A percentile compares a stretch with the other conserved stretches of the same genome.
These are phyloP conservation scores for Erannis defoliaria DNA, from an alignment of 2,888 invertebrate genomes.

Conservation along the genomic window DNA sequence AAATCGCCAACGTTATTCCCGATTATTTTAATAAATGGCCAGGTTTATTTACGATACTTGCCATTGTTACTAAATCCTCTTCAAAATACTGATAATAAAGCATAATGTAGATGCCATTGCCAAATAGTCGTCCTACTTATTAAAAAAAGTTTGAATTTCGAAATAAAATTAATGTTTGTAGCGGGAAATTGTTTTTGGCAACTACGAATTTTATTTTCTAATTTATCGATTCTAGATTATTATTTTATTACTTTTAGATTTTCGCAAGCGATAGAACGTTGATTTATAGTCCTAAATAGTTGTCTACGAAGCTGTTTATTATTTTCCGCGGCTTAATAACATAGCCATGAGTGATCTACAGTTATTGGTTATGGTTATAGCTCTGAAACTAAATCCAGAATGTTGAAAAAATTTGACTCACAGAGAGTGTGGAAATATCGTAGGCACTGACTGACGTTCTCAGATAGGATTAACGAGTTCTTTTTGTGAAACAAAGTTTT, in stretches of 20 bases:
- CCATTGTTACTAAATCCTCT: slow-evolving; percentile 27
- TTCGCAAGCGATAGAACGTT: slow-evolving; percentile 23
- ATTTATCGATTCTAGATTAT: slow-evolving; percentile 5
- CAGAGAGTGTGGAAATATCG: slow-evolving; percentile 17
- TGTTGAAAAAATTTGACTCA: slow-evolving; percentile 23
- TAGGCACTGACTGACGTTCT: too few relatives aligned
- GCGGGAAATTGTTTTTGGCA: slow-evolving; percentile 10
- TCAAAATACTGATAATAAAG: slow-evolving; percentile 21
- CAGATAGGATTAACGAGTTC: background rate
- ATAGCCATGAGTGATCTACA: slow-evolving; percentile 28
- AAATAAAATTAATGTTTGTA: slow-evolving; percentile 4
- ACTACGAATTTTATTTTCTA: slow-evolving; percentile 2
- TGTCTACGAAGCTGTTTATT: slow-evolving; percentile 31
- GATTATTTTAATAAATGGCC: slow-evolving; percentile 22
- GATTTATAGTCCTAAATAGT: slow-evolving; percentile 25
- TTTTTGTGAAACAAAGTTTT: too few relatives aligned
- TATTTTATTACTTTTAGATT: slow-evolving; percentile 22
- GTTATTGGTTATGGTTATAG: slow-evolving; percentile 22
- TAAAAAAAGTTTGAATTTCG: background rate
- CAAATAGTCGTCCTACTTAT: slow-evolving; percentile 21
- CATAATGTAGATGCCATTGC: slow-evolving; percentile 17
- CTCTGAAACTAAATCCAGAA: slow-evolving; percentile 25
- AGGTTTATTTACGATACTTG: slow-evolving; percentile 23
- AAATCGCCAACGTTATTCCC: slow-evolving; percentile 18
- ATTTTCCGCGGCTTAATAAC: slow-evolving; percentile 32